These are phyloP conservation scores for Trematomus bernacchii DNA, from an alignment of 2,797 vertebrate genomes.

Conservation along the genomic window DNA sequence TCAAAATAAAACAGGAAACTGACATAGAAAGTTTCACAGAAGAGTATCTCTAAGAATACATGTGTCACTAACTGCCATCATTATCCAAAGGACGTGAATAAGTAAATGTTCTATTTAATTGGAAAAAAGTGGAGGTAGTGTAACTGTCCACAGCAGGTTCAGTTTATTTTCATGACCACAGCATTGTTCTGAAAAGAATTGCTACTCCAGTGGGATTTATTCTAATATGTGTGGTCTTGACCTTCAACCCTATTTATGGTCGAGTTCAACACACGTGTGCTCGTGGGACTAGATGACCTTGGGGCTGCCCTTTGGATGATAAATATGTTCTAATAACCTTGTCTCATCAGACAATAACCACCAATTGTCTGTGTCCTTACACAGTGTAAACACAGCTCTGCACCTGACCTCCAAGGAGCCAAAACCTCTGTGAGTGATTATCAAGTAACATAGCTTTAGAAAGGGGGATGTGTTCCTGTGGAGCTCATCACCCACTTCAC, in stretches of 20 bases:
- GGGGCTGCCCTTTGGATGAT: background rate
- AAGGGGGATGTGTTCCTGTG: constrained; percentile 3
- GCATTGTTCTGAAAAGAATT: constrained; percentile 4
- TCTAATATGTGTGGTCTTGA: constrained; percentile 10
- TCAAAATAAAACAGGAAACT: no score
- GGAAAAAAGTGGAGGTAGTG: constrained; percentile 1
- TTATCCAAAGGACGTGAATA: background rate
- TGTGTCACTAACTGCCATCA: background rate
- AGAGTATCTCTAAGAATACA: no score
- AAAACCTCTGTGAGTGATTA: constrained; percentile 13
- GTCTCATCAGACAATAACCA: background rate
- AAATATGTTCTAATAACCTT: constrained; percentile 2
- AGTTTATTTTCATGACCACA: constrained; percentile 15
- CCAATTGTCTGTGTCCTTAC: background rate
- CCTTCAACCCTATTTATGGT: background rate
- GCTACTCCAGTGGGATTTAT: background rate
- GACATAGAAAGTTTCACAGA: no score
- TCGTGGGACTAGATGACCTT: background rate
- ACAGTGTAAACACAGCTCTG: background rate
- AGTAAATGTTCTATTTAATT: background rate
- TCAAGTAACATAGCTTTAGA: constrained; percentile 8
- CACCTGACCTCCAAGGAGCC: constrained; percentile 13
- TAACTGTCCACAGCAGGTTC: constrained; percentile 1
- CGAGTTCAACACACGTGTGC: background rate
- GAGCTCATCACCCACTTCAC: background rate